Evolutionary conservation across 2,113 vertebrate species (phyloP).

Genomic region (Coptodon rendalli): DNA sequence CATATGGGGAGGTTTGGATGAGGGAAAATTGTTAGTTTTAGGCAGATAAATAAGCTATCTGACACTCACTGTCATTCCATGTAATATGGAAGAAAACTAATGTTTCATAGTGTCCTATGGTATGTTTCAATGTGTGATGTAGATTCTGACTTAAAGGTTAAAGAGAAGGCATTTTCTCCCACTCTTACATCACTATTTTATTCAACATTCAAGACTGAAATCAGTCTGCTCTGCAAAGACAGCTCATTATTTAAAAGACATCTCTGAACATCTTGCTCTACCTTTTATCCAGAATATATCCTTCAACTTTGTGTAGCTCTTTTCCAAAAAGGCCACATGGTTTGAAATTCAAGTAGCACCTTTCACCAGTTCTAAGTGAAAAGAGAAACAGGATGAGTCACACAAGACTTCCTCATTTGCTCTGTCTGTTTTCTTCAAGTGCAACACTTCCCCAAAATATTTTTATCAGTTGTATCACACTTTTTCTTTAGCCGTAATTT

Average conservation of each 20-base stretch:
- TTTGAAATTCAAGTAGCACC: slow-evolving; percentile 91
- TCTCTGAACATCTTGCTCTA: slow-evolving; percentile 39
- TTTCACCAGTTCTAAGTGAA: slow-evolving; percentile 85
- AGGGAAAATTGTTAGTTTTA: background rate
- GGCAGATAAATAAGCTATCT: background rate
- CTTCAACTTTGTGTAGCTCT: slow-evolving; percentile 97
- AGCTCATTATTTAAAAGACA: background rate
- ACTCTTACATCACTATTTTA: background rate
- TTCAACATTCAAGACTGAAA: background rate
- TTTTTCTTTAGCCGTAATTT: rapidly evolving
- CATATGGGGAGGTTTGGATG: background rate
- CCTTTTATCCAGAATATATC: slow-evolving; percentile 98
- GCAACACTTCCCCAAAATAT: background rate
- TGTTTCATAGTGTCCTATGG: background rate
- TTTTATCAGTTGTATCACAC: background rate
- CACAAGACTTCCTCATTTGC: background rate
- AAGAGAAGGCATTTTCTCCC: background rate
- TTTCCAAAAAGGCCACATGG: slow-evolving; percentile 97
- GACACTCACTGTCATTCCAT: background rate
- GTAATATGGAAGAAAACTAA: background rate
- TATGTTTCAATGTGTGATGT: background rate
- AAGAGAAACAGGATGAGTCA: slow-evolving; percentile 24
- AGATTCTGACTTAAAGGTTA: background rate
- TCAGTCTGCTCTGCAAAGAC: background rate
- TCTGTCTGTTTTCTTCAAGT: background rate